A percentile compares a stretch with the other conserved stretches of the same genome.
Conservation (phyloP, 1,140 invertebrate genomes). For the Nomia melanderi region DNA sequence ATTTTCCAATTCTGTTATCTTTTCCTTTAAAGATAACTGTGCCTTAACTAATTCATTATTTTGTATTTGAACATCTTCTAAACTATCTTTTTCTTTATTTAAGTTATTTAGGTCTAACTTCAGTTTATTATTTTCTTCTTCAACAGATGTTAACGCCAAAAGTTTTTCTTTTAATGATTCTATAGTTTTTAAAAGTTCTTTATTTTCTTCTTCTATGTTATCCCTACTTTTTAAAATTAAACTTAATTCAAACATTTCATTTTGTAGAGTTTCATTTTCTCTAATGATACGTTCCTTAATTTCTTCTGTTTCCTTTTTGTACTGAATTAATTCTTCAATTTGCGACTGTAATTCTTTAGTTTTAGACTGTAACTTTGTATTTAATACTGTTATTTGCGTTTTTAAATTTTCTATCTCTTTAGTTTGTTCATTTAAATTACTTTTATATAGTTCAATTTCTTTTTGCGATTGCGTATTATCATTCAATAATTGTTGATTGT, state of each 20-base stretch:
- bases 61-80: conserved; percentile 15
- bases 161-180: conserved; percentile 24
- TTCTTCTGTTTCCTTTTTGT: conserved; percentile 60
- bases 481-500: conserved; percentile 34
- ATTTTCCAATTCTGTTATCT: conserved; percentile 38
- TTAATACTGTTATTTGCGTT: conserved; percentile 30
- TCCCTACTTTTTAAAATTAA: conserved; percentile 34
- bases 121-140: conserved; percentile 50
- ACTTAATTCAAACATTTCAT: conserved; percentile 52
- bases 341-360: conserved; percentile 36
- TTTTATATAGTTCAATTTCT: conserved; percentile 23
- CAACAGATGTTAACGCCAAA: conserved; percentile 40
- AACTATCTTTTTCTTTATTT: conserved; percentile 21
- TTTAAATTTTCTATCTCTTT: conserved; percentile 40
- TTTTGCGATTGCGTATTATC: conserved; percentile 10
- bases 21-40: conserved; percentile 24
- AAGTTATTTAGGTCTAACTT: conserved; percentile 37
- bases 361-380: conserved; percentile 32
- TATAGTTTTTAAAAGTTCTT: conserved; percentile 21
- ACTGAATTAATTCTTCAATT: conserved; percentile 54
- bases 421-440: conserved; percentile 17
- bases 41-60: conserved; percentile 28
- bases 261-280: conserved; percentile 35
- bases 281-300: conserved; percentile 61
- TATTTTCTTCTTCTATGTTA: conserved; percentile 39